These are phyloP conservation scores for Rhorus exstirpatorius DNA, from an alignment of 2,888 invertebrate species.

Conservation along the genomic window DNA sequence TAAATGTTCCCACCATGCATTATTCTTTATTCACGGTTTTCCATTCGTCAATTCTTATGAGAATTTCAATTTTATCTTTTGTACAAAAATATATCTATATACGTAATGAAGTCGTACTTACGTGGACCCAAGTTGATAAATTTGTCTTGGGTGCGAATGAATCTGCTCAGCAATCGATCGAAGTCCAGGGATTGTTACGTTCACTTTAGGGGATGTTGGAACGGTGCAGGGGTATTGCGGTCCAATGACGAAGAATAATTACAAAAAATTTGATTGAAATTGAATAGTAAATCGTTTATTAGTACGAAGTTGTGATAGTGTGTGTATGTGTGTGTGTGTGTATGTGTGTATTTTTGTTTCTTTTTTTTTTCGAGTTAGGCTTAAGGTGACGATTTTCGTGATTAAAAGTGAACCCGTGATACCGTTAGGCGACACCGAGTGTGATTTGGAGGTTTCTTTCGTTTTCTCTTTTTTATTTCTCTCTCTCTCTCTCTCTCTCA, in stretches of 20 bases:
- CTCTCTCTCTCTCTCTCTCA: conserved; percentile 60
- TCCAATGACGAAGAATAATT: conserved; percentile 41
- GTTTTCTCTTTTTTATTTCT: conserved; percentile 51
- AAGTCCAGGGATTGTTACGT: too few relatives aligned
- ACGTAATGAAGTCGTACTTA: conserved; percentile 37
- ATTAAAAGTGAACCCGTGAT: conserved; percentile 79
- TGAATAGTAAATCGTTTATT: conserved; percentile 84
- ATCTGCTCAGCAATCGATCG: too few relatives aligned
- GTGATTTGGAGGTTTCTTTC: conserved; percentile 73
- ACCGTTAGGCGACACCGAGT: conserved; percentile 79
- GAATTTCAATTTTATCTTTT: too few relatives aligned
- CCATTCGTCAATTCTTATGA: too few relatives aligned
- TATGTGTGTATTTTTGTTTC: conserved; percentile 47
- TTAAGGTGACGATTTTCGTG: conserved; percentile 76
- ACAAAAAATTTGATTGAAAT: conserved; percentile 74
- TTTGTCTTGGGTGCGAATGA: too few relatives aligned
- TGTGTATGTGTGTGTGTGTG: conserved; percentile 54
- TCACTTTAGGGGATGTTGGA: too few relatives aligned
- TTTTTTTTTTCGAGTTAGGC: conserved; percentile 75
- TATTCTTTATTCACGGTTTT: too few relatives aligned
- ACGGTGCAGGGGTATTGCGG: too few relatives aligned
- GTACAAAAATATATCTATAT: too few relatives aligned
- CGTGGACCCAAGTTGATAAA: too few relatives aligned
- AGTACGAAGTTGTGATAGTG: conserved; percentile 84
- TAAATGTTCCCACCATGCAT: too few relatives aligned